Percentiles rank a stretch among this genome's conserved stretches.
phyloP scores from a whole-genome alignment of 2,888 invertebrate genomes.

The Phyto melanocephala region DNA sequence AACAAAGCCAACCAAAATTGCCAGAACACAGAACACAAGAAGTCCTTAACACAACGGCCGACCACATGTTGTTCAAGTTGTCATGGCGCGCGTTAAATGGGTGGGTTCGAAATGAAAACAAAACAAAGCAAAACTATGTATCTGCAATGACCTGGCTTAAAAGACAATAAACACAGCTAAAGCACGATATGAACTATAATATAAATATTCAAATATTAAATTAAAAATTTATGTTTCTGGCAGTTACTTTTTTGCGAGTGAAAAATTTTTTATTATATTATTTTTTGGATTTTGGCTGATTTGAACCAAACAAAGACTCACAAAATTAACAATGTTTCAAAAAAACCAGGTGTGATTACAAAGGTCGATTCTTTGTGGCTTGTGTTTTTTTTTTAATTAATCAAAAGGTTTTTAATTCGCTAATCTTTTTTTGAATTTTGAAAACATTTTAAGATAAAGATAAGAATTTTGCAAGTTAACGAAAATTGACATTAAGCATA shows the following conservation, averaged over 20 bases:
- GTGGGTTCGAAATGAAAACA: slow-evolving; percentile 53
- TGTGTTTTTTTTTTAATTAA: slow-evolving; percentile 37
- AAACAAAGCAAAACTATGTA: slow-evolving; percentile 11
- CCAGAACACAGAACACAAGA: slow-evolving; percentile 31
- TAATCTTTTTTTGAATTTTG: slow-evolving; percentile 23
- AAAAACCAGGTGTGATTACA: slow-evolving; percentile 64
- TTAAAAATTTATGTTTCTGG: slow-evolving; percentile 48
- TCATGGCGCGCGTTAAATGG: slow-evolving; percentile 63
- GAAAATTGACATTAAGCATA: slow-evolving; percentile 15
- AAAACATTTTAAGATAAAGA: slow-evolving; percentile 20
- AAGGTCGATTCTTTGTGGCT: slow-evolving; percentile 51
- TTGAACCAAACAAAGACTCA: slow-evolving; percentile 54
- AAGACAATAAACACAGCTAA: slow-evolving; percentile 16
- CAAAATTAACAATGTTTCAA: slow-evolving; percentile 21
- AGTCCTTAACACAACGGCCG: slow-evolving; percentile 53
- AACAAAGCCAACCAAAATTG: slow-evolving; percentile 18
- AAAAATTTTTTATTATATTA: neutral
- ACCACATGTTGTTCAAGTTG: slow-evolving; percentile 62
- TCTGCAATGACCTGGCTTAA: slow-evolving; percentile 46
- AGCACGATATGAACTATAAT: no score
- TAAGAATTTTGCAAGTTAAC: neutral
- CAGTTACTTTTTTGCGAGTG: slow-evolving; percentile 22
- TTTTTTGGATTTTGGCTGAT: slow-evolving; percentile 18
- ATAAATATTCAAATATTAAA: slow-evolving; percentile 30
- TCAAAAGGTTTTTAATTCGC: slow-evolving; percentile 41